phyloP scores from a whole-genome alignment of 1,140 invertebrate genomes.

The Penaeus vannamei region DNA sequence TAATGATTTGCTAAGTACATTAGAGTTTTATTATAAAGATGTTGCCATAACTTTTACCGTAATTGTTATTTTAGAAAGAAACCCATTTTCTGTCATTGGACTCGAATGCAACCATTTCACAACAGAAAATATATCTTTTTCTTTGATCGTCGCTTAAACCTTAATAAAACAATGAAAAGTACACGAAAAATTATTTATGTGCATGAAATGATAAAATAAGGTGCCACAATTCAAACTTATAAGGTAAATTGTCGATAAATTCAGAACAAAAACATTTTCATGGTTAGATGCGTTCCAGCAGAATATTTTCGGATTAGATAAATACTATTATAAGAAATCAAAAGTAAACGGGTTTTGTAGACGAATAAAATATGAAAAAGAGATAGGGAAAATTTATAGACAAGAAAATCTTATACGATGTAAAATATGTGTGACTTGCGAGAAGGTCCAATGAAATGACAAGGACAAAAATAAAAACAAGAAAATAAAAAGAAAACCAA shows the following conservation, averaged over 20 bases:
- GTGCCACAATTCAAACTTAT: neutral
- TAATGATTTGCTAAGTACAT: neutral
- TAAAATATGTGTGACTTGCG: too few relatives aligned
- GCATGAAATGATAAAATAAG: neutral
- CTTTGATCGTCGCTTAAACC: neutral
- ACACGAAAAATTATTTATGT: neutral
- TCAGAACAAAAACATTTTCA: conserved; percentile 58
- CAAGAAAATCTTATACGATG: too few relatives aligned
- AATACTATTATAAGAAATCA: neutral
- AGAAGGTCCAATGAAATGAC: too few relatives aligned
- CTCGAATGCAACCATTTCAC: neutral
- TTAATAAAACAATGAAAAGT: neutral
- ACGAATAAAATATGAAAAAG: too few relatives aligned
- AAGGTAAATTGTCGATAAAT: conserved; percentile 41
- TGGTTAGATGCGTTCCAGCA: conserved; percentile 42
- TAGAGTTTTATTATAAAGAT: neutral
- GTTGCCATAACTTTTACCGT: neutral
- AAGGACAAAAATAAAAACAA: too few relatives aligned
- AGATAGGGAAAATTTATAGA: too few relatives aligned
- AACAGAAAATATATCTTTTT: neutral
- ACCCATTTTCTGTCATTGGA: conserved; percentile 1
- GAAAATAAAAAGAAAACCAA: too few relatives aligned
- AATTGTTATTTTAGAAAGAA: neutral
- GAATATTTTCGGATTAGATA: neutral
- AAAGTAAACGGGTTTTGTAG: neutral